phyloP scores from a whole-genome alignment of 2,888 invertebrate genomes.

The Spicauda simplicius region DNA sequence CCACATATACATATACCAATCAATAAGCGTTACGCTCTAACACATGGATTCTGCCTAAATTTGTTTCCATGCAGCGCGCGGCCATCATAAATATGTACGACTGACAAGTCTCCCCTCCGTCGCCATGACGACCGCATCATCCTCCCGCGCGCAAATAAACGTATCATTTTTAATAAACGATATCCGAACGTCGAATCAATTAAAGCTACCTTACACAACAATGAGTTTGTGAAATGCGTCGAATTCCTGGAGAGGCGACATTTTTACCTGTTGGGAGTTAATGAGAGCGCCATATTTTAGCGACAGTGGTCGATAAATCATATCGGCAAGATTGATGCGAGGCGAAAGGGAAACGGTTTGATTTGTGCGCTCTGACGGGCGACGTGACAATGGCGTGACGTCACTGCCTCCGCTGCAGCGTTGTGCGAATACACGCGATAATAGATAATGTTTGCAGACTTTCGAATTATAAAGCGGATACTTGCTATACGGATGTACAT shows the following conservation, averaged over 20 bases:
- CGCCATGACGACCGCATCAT: slow-evolving; percentile 59
- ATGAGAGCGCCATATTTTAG: slow-evolving; percentile 70
- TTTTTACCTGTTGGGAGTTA: slow-evolving; percentile 63
- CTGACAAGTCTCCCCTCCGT: slow-evolving; percentile 63
- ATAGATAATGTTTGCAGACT: not conserved
- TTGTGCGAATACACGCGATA: not conserved
- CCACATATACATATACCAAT: not conserved
- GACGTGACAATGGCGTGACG: slow-evolving; percentile 66
- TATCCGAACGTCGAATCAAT: slow-evolving; percentile 41
- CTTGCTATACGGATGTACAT: slow-evolving; percentile 15
- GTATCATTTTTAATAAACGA: slow-evolving; percentile 42
- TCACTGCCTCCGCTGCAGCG: slow-evolving; percentile 48
- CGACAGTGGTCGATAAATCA: slow-evolving; percentile 68
- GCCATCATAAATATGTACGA: slow-evolving; percentile 50
- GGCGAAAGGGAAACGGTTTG: slow-evolving; percentile 67
- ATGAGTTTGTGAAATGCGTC: slow-evolving; percentile 37
- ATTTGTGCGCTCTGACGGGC: slow-evolving; percentile 62
- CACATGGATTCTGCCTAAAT: slow-evolving; percentile 39
- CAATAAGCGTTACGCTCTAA: not conserved
- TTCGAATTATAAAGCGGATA: not conserved
- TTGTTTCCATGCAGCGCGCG: slow-evolving; percentile 45
- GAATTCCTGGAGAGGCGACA: slow-evolving; percentile 43
- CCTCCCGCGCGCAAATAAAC: slow-evolving; percentile 45
- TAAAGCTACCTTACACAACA: slow-evolving; percentile 36
- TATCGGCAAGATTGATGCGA: slow-evolving; percentile 69